A percentile compares a stretch with the other conserved stretches of the same genome.
phyloP scores from a whole-genome alignment of 2,113 vertebrate genomes.

The Clupea harengus region DNA sequence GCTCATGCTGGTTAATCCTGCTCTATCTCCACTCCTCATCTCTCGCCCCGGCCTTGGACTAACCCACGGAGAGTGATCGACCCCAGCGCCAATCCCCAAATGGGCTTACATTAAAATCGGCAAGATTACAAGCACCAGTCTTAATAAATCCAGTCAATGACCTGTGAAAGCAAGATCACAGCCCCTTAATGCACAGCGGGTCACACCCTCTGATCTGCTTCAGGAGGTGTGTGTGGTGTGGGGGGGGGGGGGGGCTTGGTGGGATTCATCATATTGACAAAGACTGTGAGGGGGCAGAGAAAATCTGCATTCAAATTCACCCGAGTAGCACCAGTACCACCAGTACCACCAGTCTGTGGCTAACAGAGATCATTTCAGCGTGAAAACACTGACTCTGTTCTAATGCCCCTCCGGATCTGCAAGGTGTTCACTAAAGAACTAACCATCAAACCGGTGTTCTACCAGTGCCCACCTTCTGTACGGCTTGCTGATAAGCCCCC shows the following conservation, averaged over 20 bases:
- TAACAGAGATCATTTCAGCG: not conserved
- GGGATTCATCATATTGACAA: not conserved
- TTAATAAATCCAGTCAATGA: constrained; percentile 61
- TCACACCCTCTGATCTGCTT: not conserved
- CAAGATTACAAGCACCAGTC: constrained; percentile 33
- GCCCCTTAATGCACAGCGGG: constrained; percentile 4
- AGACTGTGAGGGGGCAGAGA: not conserved
- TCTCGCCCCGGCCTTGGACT: not conserved
- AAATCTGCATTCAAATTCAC: too few species aligned
- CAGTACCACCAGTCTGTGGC: not conserved
- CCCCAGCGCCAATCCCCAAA: constrained; percentile 44
- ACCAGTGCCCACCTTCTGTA: not conserved
- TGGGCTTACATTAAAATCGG: constrained; percentile 58
- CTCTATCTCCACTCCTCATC: constrained; percentile 28
- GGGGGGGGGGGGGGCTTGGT: constrained; percentile 28
- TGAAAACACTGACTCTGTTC: too few species aligned
- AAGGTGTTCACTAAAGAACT: not conserved
- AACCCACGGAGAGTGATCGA: not conserved
- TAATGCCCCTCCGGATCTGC: too few species aligned
- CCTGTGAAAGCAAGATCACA: constrained; percentile 47
- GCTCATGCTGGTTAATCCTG: not conserved
- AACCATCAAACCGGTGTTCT: too few species aligned
- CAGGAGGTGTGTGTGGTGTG: not conserved
- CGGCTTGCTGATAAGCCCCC: not conserved
- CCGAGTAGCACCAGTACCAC: not conserved